Conservation (phyloP, 2,797 vertebrate genomes). For the Karalla daura region DNA sequence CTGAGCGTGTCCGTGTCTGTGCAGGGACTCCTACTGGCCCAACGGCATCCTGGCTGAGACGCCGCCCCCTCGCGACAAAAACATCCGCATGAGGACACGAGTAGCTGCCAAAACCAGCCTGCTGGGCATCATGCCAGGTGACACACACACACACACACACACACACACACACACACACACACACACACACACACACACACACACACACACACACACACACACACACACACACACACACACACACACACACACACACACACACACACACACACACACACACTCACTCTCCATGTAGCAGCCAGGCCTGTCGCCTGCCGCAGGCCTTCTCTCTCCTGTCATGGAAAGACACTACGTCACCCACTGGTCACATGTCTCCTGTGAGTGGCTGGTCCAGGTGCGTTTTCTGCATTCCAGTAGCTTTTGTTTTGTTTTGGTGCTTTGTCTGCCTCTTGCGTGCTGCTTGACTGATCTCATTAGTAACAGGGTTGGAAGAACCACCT, state of each 20-base stretch:
- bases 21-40: conserved; percentile 98
- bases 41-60: conserved; percentile 97
- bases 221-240: conserved; percentile 5
- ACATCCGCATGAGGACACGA: conserved; percentile 95
- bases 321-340: background rate
- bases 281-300: background rate
- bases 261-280: background rate
- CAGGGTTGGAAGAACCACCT: no score
- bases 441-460: no score
- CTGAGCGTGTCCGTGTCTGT: background rate
- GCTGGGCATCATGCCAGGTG: conserved; percentile 97
- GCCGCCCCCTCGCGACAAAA: conserved; percentile 92
- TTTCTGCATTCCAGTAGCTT: background rate
- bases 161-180: conserved; percentile 1
- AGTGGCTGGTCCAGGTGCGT: background rate
- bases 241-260: conserved; percentile 4
- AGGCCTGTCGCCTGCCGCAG: background rate
- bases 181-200: conserved; percentile 6
- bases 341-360: background rate
- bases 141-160: conserved; percentile 8
- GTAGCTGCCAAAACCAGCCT: conserved; percentile 96
- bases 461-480: no score
- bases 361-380: background rate
- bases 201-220: background rate
- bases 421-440: no score